Base-by-base conservation (phyloP, 2,113 vertebrate species). In the Climacteris rufus region DNA sequence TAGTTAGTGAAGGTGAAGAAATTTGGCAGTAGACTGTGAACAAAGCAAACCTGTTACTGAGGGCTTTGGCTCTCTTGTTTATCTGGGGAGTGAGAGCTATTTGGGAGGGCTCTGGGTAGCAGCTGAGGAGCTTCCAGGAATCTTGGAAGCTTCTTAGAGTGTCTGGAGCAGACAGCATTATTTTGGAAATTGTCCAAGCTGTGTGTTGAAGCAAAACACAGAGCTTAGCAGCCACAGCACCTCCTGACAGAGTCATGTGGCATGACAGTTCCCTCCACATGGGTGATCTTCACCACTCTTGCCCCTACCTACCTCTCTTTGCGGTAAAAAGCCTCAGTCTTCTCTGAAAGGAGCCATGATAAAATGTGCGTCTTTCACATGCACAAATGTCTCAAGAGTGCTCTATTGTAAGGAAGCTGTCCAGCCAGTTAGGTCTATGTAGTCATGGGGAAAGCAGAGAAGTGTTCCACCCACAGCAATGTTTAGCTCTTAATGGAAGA, bases 381-480 rank as follows among this genome's bases (percentile, higher is more conserved):
- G 44, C 12, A 6, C 57, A 53, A 4, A 39, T 78, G 28, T 90
- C 87, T 84, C 76, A 74, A 56, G 74, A 14, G 37, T 64, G 63
- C 68, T 74, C 39, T 87, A 31, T 68, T 80, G 63, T 83, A 89
- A 97, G 94, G 75, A 96, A 91, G 78, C 81, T 86, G 93, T 70
- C 61, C 75, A 94, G 94, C 94, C 94, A 84, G 78, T 95, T 83
- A 93, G 60, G 60, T 69, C 53, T 90, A 16, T 83, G 71, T 85
- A 45, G 3, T 78, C 52, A 50, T 76, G 79, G 64, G 56, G 50
- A 84, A 83, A 96, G 87, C 65, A 93, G 37, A 65, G 47, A 69
- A 45, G 11, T 13, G 68, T 93, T 96, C 78, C 69, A 80, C 90
- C 82, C 78, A 79, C 69, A 64, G 60, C 2, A 6, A 8, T 84